phyloP scores from a whole-genome alignment of 2,113 vertebrate genomes.

The Ictalurus furcatus region DNA sequence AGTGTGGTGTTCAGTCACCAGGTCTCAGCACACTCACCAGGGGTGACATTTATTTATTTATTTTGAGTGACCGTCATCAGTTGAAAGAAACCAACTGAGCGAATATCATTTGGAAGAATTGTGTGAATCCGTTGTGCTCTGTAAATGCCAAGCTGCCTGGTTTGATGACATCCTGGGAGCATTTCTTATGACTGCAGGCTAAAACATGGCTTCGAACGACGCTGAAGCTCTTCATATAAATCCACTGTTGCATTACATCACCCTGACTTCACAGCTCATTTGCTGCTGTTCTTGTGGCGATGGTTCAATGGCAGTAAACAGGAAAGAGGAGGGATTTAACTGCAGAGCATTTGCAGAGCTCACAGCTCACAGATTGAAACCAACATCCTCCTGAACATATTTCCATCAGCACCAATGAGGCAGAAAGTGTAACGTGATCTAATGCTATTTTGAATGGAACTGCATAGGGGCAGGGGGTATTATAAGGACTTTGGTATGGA shows the following conservation, averaged over 20 bases:
- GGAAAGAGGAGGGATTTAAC: slow-evolving; percentile 45
- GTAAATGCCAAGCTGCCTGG: not conserved
- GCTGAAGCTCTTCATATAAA: not conserved
- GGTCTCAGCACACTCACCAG: not conserved
- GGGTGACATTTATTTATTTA: not conserved
- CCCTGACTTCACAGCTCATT: slow-evolving; percentile 4
- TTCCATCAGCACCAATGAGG: not conserved
- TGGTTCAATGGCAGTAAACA: slow-evolving; percentile 45
- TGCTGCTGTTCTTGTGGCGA: slow-evolving; percentile 22
- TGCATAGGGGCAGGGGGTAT: not conserved
- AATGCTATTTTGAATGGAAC: not conserved
- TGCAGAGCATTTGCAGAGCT: not conserved
- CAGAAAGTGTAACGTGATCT: not conserved
- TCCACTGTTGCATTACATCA: slow-evolving; percentile 3
- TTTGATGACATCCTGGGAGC: not conserved
- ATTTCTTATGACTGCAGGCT: not conserved
- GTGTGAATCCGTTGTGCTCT: not conserved
- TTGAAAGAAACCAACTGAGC: not conserved
- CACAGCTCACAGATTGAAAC: not conserved
- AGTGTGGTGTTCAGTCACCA: not conserved
- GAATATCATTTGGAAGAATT: not conserved
- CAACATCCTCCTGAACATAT: too few species aligned
- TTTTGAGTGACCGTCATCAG: not conserved
- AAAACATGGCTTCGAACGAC: not conserved
- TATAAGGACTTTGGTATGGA: not conserved